Conservation (phyloP, 1,140 invertebrate genomes). For the Neuroterus valhalla region DNA sequence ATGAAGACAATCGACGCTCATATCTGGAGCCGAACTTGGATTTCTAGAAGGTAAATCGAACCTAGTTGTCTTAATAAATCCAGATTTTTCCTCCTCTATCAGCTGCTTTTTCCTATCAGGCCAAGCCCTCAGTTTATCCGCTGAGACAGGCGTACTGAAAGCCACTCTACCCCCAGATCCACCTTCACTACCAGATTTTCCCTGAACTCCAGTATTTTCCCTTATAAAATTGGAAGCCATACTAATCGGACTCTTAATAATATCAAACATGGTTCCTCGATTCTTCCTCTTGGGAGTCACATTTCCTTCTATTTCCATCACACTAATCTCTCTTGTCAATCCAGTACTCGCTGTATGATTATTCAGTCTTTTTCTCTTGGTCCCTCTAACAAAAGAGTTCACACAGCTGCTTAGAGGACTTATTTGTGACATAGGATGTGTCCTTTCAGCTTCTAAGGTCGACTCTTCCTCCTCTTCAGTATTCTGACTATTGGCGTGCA, state of each 20-base stretch:
- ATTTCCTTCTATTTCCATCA: slow-evolving; percentile 76
- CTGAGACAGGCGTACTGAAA: slow-evolving; percentile 85
- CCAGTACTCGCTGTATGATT: slow-evolving; percentile 70
- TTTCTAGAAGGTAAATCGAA: slow-evolving; percentile 76
- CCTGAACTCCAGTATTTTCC: slow-evolving; percentile 27
- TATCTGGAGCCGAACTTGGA: slow-evolving; percentile 41
- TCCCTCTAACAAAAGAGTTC: slow-evolving; percentile 56
- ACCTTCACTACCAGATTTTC: slow-evolving; percentile 40
- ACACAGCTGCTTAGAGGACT: slow-evolving; percentile 66
- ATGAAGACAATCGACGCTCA: slow-evolving; percentile 64
- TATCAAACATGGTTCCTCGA: slow-evolving; percentile 50
- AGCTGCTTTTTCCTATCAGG: slow-evolving; percentile 44
- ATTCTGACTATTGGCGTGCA: slow-evolving; percentile 22
- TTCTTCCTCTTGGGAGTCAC: slow-evolving; percentile 78
- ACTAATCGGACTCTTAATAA: slow-evolving; percentile 48
- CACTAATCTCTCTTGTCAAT: slow-evolving; percentile 81
- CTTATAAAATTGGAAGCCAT: slow-evolving; percentile 29
- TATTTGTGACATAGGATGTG: slow-evolving; percentile 55
- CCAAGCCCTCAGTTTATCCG: slow-evolving; percentile 71
- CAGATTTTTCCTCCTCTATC: slow-evolving; percentile 48
- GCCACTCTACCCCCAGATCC: slow-evolving; percentile 75
- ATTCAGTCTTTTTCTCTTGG: slow-evolving; percentile 66
- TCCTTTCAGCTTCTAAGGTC: slow-evolving; percentile 64
- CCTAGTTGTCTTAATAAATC: slow-evolving; percentile 76
- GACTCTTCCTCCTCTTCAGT: slow-evolving; percentile 65